Evolutionary conservation across 2,888 invertebrate species (phyloP).

Genomic region (Cotesia congregata): DNA sequence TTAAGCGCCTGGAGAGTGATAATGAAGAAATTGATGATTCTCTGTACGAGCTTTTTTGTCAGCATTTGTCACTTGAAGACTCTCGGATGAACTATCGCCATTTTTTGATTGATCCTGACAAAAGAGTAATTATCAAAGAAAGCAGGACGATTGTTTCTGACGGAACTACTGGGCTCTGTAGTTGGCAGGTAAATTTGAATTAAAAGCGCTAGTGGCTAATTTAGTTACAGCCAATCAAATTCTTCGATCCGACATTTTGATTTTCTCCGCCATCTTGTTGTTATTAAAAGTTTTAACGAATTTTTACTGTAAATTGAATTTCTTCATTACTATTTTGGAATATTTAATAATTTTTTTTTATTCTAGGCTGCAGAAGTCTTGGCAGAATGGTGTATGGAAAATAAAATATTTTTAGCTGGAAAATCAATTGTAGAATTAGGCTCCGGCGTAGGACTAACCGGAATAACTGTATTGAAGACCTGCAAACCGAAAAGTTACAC

Average conservation of each 20-base stretch:
- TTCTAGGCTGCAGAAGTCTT: slow-evolving; percentile 79
- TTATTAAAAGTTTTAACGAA: no score
- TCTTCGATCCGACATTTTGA: no score
- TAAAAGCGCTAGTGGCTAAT: not conserved
- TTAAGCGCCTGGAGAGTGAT: slow-evolving; percentile 73
- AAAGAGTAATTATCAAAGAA: slow-evolving; percentile 77
- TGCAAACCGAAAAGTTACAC: slow-evolving; percentile 74
- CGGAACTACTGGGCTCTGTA: slow-evolving; percentile 85
- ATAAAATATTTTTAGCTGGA: slow-evolving; percentile 71
- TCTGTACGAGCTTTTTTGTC: slow-evolving; percentile 76
- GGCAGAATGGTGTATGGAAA: slow-evolving; percentile 79
- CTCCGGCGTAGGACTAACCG: slow-evolving; percentile 82
- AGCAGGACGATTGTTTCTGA: slow-evolving; percentile 80
- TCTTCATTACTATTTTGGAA: slow-evolving; percentile 18
- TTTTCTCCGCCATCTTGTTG: no score
- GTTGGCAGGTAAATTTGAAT: slow-evolving; percentile 77
- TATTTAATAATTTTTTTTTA: slow-evolving; percentile 12
- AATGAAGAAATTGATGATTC: slow-evolving; percentile 76
- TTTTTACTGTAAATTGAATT: not conserved
- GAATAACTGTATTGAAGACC: slow-evolving; percentile 74
- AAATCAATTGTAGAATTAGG: slow-evolving; percentile 82
- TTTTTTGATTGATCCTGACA: slow-evolving; percentile 71
- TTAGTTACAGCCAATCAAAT: no score
- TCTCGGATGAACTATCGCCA: slow-evolving; percentile 75
- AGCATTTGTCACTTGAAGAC: slow-evolving; percentile 69